These are phyloP conservation scores for Fopius arisanus DNA, from an alignment of 1,140 invertebrate genomes.

Conservation along the genomic window DNA sequence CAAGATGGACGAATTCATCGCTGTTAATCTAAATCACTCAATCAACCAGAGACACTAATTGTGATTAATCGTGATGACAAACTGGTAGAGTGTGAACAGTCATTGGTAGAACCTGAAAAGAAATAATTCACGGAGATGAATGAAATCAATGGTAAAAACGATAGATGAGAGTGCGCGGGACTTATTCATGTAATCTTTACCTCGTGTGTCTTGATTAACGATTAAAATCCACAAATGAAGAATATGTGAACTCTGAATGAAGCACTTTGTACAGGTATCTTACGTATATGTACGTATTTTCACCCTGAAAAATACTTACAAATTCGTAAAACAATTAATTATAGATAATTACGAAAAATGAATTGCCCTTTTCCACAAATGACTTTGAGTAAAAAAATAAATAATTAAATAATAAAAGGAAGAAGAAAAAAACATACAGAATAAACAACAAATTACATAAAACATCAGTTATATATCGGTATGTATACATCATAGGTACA, in stretches of 20 bases:
- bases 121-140: slow-evolving; percentile 2
- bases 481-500: slow-evolving; percentile 39
- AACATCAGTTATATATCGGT: slow-evolving; percentile 48
- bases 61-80: neutral
- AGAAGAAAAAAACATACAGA: neutral
- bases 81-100: neutral
- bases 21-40: neutral
- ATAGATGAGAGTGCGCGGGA: slow-evolving; percentile 40
- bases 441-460: slow-evolving; percentile 11
- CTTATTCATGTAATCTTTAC: slow-evolving; percentile 48
- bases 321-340: slow-evolving; percentile 29
- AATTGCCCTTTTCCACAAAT: slow-evolving; percentile 56
- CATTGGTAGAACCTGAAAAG: neutral
- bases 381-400: slow-evolving; percentile 44
- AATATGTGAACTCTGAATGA: slow-evolving; percentile 51
- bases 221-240: slow-evolving; percentile 42
- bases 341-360: slow-evolving; percentile 35
- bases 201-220: slow-evolving; percentile 63
- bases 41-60: neutral
- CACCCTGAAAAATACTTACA: slow-evolving; percentile 35
- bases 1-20: neutral
- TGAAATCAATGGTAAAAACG: slow-evolving; percentile 5
- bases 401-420: slow-evolving; percentile 11
- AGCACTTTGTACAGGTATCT: slow-evolving; percentile 61
- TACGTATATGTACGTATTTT: slow-evolving; percentile 40